Evolutionary conservation across 2,888 invertebrate species (phyloP).

Genomic region (Tillus elongatus): DNA sequence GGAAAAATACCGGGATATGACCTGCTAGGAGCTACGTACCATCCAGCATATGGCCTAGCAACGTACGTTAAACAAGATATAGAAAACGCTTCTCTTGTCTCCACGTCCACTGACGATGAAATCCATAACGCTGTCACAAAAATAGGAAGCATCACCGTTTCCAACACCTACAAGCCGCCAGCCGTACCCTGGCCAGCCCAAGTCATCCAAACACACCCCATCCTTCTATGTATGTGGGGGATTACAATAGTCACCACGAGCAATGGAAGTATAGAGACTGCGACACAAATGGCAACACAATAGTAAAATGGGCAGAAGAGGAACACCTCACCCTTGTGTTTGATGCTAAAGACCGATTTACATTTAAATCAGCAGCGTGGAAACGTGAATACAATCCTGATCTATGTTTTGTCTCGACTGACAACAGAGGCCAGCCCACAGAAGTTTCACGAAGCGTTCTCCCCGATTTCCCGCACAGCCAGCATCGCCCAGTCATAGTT

Average conservation of each 20-base stretch:
- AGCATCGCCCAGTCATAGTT: too few species aligned
- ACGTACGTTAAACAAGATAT: slow-evolving; percentile 15
- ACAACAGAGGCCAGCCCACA: too few species aligned
- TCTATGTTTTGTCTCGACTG: too few species aligned
- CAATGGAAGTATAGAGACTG: slow-evolving; percentile 14
- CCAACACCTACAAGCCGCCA: slow-evolving; percentile 19
- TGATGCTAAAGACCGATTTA: too few species aligned
- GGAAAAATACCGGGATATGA: slow-evolving; percentile 16
- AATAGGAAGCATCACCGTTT: slow-evolving; percentile 12
- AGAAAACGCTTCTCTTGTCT: slow-evolving; percentile 15
- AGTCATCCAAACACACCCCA: slow-evolving; percentile 13
- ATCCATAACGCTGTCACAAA: slow-evolving; percentile 14
- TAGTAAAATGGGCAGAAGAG: too few species aligned
- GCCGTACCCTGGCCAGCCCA: slow-evolving; percentile 15
- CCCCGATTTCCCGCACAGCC: too few species aligned
- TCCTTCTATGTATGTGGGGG: slow-evolving; percentile 17
- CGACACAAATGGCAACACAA: slow-evolving; percentile 15
- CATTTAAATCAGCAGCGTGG: too few species aligned
- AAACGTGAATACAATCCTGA: too few species aligned
- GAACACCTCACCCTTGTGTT: too few species aligned
- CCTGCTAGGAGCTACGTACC: slow-evolving; percentile 13
- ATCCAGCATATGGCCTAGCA: slow-evolving; percentile 12
- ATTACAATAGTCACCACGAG: slow-evolving; percentile 19
- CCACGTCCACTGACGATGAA: slow-evolving; percentile 12
- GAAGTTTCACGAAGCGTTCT: too few species aligned